Evolutionary conservation across 2,113 vertebrate genomes (phyloP).

Genomic region (Melanocharis versteri): DNA sequence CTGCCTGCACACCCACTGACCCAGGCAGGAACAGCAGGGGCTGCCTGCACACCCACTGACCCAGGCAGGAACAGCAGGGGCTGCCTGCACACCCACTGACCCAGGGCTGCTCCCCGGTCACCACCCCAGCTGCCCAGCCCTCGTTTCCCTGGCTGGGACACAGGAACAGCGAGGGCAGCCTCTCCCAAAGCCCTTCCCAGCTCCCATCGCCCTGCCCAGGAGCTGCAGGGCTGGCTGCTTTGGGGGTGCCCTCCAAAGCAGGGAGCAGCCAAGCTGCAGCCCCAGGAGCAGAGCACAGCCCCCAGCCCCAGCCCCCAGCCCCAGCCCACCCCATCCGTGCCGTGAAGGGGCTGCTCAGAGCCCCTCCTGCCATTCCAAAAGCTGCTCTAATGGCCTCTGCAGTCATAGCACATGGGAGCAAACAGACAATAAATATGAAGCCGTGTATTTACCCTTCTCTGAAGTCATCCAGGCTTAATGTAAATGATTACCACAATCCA

Average conservation of each 20-base stretch:
- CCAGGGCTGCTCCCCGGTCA: not conserved
- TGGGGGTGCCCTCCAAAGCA: not conserved
- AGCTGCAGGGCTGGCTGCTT: not conserved
- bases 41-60: not conserved
- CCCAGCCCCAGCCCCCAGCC: not conserved
- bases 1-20: not conserved
- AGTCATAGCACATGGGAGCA: not conserved
- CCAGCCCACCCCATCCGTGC: not conserved
- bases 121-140: not conserved
- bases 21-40: not conserved
- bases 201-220: not conserved
- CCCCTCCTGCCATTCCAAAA: not conserved
- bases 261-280: not conserved
- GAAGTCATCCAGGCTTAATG: not conserved
- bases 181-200: not conserved
- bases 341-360: not conserved
- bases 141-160: accelerated
- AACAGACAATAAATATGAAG: not conserved
- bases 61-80: not conserved
- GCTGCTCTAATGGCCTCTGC: not conserved
- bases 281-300: accelerated
- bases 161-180: accelerated
- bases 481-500: not conserved
- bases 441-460: not conserved
- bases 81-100: not conserved